Conservation (phyloP, 2,113 vertebrate species). For the Eptatretus burgeri region DNA sequence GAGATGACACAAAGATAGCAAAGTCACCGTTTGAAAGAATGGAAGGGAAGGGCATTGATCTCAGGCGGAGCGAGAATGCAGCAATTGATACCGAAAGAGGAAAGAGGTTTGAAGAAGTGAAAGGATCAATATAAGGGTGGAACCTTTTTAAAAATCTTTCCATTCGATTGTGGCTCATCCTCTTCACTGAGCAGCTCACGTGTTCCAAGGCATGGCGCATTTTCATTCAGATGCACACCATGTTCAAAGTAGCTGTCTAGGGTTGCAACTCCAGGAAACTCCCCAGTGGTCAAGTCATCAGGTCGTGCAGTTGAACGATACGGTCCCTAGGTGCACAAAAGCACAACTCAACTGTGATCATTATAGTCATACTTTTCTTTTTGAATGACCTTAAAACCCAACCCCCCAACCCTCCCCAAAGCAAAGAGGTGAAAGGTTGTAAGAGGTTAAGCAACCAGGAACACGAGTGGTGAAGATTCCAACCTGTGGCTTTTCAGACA, state of each 20-base stretch:
- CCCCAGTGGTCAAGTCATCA: conserved; percentile 21
- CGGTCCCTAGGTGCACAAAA: conserved; percentile 24
- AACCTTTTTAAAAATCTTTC: conserved; percentile 85
- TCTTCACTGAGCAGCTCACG: conserved; percentile 58
- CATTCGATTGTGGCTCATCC: conserved; percentile 60
- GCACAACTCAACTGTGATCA: conserved; percentile 31
- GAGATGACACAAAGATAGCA: neutral
- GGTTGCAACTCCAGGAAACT: conserved; percentile 43
- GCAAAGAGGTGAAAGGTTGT: too few relatives aligned
- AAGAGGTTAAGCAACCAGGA: too few relatives aligned
- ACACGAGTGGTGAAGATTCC: too few relatives aligned
- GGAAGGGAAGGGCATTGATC: neutral
- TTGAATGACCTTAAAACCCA: conserved; percentile 15
- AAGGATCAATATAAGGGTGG: conserved; percentile 9
- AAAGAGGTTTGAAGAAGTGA: neutral
- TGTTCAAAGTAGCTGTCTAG: conserved; percentile 50
- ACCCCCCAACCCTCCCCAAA: too few relatives aligned
- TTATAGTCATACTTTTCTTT: conserved; percentile 26
- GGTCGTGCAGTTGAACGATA: conserved; percentile 38
- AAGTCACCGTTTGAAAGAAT: neutral
- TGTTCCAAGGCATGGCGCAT: conserved; percentile 46
- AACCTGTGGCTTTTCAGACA: too few relatives aligned
- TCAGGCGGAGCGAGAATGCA: neutral
- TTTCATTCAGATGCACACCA: conserved; percentile 26
- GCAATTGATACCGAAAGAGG: too few relatives aligned